Evolutionary conservation across 2,888 invertebrate species (phyloP).

Genomic region (Spisula subtruncata): DNA sequence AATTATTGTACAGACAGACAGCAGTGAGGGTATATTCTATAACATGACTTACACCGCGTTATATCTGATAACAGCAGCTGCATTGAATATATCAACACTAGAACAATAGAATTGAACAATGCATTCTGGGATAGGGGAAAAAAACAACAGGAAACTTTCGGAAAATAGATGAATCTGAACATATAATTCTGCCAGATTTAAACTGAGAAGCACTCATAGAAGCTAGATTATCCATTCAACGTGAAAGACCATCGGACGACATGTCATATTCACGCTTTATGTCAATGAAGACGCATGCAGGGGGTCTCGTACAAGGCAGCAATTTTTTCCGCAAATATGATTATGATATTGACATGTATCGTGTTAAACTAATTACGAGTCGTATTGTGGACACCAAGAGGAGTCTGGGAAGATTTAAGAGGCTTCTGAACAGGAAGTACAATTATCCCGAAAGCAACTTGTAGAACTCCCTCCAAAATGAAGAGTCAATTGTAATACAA

Average conservation of each 20-base stretch:
- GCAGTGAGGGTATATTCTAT: background rate
- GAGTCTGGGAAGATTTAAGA: background rate
- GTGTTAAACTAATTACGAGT: constrained; percentile 22
- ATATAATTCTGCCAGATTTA: background rate
- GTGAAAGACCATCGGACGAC: background rate
- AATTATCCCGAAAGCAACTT: constrained; percentile 11
- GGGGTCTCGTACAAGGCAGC: background rate
- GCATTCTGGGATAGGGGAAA: background rate
- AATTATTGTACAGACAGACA: background rate
- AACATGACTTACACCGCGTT: constrained; percentile 1
- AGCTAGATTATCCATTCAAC: background rate
- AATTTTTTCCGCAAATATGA: constrained; percentile 24
- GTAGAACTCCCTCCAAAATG: background rate
- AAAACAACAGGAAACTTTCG: background rate
- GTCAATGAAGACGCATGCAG: background rate
- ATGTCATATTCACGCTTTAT: background rate
- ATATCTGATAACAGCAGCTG: constrained; percentile 17
- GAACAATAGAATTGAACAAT: background rate
- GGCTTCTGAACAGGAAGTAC: background rate
- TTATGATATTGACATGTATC: constrained; percentile 26
- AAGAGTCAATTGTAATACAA: background rate
- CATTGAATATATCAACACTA: constrained; percentile 6
- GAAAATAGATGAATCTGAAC: background rate
- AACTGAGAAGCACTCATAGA: background rate
- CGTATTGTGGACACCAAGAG: background rate